phyloP scores from a whole-genome alignment of 2,113 vertebrate species.

The Prochilodus magdalenae region DNA sequence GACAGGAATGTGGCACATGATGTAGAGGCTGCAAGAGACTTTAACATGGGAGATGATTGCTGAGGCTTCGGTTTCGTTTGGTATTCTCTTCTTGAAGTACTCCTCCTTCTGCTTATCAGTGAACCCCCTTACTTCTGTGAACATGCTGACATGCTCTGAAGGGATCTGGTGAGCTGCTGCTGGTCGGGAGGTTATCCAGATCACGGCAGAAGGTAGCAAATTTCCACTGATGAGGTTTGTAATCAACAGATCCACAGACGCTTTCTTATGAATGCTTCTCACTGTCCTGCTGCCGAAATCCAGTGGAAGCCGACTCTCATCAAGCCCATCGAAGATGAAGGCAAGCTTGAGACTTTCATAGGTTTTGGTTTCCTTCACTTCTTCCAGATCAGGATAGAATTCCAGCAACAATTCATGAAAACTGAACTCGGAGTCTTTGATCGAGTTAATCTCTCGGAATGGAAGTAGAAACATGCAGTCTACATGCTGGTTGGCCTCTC shows the following conservation, averaged over 20 bases:
- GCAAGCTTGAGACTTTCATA: conserved; percentile 11
- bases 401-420: conserved; percentile 46
- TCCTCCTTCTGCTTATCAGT: conserved; percentile 58
- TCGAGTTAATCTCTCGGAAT: conserved; percentile 58
- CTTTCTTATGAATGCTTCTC: not conserved
- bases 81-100: conserved; percentile 58
- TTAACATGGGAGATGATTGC: conserved; percentile 47
- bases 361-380: conserved; percentile 4
- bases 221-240: conserved; percentile 42
- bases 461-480: conserved; percentile 53
- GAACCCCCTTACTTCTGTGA: conserved; percentile 61
- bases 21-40: conserved; percentile 46
- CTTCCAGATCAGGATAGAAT: conserved; percentile 46
- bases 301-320: conserved; percentile 42
- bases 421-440: conserved; percentile 44
- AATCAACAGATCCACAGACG: conserved; percentile 38
- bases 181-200: conserved; percentile 56
- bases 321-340: conserved; percentile 58
- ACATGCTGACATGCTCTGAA: conserved; percentile 31
- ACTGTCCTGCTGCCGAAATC: conserved; percentile 35
- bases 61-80: conserved; percentile 12
- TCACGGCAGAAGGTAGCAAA: conserved; percentile 43
- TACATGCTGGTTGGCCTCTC: conserved; percentile 40
- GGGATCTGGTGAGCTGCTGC: conserved; percentile 53
- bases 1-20: conserved; percentile 61